These are phyloP conservation scores for Excalfactoria chinensis DNA, from an alignment of 2,113 vertebrate species.

Conservation along the genomic window DNA sequence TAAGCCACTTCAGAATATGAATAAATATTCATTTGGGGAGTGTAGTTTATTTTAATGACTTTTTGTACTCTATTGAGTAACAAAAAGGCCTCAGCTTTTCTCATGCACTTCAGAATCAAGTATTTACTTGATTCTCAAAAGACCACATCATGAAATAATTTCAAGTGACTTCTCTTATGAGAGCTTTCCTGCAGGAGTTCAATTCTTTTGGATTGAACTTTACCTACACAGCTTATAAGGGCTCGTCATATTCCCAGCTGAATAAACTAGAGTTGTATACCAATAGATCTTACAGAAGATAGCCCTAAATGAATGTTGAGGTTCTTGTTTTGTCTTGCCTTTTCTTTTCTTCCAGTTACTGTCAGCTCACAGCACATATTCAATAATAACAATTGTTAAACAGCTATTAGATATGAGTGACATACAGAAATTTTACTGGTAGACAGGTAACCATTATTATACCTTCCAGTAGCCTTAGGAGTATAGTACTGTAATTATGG, in stretches of 20 bases:
- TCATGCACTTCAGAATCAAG: background rate
- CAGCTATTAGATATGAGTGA: slow-evolving; percentile 19
- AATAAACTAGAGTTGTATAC: background rate
- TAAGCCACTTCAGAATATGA: background rate
- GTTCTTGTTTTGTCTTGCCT: slow-evolving; percentile 4
- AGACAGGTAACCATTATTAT: slow-evolving; percentile 8
- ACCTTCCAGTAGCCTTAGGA: background rate
- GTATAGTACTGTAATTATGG: background rate
- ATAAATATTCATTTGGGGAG: slow-evolving; percentile 3
- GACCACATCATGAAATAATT: background rate
- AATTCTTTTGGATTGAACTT: background rate
- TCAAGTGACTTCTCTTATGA: background rate
- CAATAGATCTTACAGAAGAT: background rate
- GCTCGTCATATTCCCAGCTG: background rate
- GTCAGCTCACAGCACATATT: background rate
- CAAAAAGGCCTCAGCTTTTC: background rate
- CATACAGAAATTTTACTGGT: background rate
- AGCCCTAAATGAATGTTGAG: background rate
- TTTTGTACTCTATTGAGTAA: background rate
- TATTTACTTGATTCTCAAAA: slow-evolving; percentile 1
- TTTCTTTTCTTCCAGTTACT: background rate
- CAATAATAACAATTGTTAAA: background rate
- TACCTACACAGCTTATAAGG: background rate
- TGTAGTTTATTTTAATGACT: background rate
- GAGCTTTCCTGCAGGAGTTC: background rate